Base-by-base conservation (phyloP, 1,140 invertebrate genomes). In the Pararge aegeria region DNA sequence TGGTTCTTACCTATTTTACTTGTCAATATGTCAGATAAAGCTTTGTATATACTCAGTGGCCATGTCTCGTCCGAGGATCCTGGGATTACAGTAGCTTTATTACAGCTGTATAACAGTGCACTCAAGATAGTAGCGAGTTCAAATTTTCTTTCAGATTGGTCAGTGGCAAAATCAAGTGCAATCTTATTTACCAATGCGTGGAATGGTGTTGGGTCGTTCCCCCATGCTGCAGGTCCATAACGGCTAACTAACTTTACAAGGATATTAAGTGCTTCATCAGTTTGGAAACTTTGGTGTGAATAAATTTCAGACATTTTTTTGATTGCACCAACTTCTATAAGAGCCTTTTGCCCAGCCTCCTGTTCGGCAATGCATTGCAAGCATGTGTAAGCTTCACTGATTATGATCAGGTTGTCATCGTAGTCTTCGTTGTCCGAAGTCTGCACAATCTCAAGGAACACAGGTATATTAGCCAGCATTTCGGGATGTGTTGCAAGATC, bases 1-100 rank as follows among this genome's bases (percentile, higher is more conserved):
- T 98, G 97, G 66, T 94, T 93, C 77, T 96, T 95, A 0, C 94
- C 94, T 69, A 98, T 95, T 90, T 96, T 97, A 71, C 95, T 97
- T 37, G 94, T 93, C 15, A 98, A 89, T 68, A 98, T 96, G 68
- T 97, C 96, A 70, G 87, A 91, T 1, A 96, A 89, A 1, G 94
- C 95, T 88, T 94, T 96, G 73, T 95, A 93, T 52, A 97, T 92
- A 78, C 94, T 95, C 50, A 92, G 85, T 0, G 95, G 94, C 96
- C 96, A 97, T 12, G 93, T 93, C 85, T 96, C 95, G 12, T 93
- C 93, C 29, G 91, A 87, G 7, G 93, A 85, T 1, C 92, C 91
- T 18, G 92, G 91, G 9, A 91, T 61, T 34, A 94, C 92, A 2
- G 92, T 89, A 48, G 93, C 91, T 68, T 92, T 92, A 21, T 94